A percentile compares a stretch with the other conserved stretches of the same genome.
Conservation (phyloP, 2,888 invertebrate species). For the Campoplex nolae region DNA sequence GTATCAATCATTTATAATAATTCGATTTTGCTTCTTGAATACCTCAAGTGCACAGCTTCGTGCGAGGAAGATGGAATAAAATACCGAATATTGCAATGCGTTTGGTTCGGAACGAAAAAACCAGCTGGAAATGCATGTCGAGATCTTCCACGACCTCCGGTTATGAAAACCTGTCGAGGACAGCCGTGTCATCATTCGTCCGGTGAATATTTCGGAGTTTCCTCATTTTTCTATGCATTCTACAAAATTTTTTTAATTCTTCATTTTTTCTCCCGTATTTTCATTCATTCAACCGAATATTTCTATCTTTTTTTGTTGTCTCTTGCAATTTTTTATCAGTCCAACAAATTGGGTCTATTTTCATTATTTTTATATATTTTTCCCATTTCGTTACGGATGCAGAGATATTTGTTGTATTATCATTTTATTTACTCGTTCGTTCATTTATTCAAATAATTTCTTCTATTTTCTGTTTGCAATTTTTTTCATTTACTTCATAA, state of each 20-base stretch:
- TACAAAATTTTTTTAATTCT: not conserved
- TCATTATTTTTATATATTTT: no score
- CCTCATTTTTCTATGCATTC: constrained; percentile 9
- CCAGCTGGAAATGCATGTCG: constrained; percentile 95
- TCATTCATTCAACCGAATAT: not conserved
- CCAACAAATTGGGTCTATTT: no score
- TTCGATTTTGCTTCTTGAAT: constrained; percentile 1
- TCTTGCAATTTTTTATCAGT: no score
- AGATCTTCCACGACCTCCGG: constrained; percentile 90
- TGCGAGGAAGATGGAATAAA: constrained; percentile 94
- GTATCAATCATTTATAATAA: not conserved
- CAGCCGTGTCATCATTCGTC: constrained; percentile 87
- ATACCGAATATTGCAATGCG: constrained; percentile 95
- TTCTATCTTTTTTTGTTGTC: no score
- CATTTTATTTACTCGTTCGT: no score
- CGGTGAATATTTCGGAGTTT: constrained; percentile 73
- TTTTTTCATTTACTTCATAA: no score
- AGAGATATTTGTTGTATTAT: no score
- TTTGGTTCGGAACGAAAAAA: constrained; percentile 94
- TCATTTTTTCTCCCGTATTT: not conserved
- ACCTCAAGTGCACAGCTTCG: constrained; percentile 91
- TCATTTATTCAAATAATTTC: no score
- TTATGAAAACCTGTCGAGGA: constrained; percentile 92
- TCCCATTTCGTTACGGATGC: no score
- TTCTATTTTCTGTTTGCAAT: no score